Base-by-base conservation (phyloP, 2,888 invertebrate species). In the Sceliomorpha sp. region DNA sequence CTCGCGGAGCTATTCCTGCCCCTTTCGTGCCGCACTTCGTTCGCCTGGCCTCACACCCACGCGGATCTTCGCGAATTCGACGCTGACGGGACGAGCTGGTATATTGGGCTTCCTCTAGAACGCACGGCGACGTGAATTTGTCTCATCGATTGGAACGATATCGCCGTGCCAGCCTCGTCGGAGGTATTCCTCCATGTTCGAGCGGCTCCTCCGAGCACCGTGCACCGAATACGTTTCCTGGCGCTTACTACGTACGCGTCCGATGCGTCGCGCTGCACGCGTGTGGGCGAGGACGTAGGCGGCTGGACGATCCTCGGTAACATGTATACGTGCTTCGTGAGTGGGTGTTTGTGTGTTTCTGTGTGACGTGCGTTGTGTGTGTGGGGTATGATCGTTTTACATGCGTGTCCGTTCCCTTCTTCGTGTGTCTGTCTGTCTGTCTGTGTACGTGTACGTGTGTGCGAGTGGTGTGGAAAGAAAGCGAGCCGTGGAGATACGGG, bases 401-500 rank as follows among this genome's bases (percentile, higher is more conserved):
- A 26, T n/a, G n/a, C n/a, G n/a, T n/a, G n/a, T n/a, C n/a, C n/a
- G n/a, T n/a, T n/a, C n/a, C n/a, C n/a, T n/a, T 26, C 4, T 26
- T 26, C 7, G 26, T 26, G 7, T 26, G 26, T 26, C 5, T 26
- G 5, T 4, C 26, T 31, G 31, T 31, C 5, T 7, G 3, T 31
- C 9, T 12, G 34, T 34, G 34, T 2, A 34, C 10, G 34, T 10
- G 6, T 34, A 13, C 6, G 34, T 34, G 12, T n/a, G n/a, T n/a
- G n/a, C n/a, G n/a, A n/a, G n/a, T n/a, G n/a, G n/a, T n/a, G n/a
- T n/a, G 8, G 12, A 13, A n/a, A 31, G n/a, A 37, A 31, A 31
- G 14, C 24, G 6, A 9, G 32, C 27, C 63, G 53, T 62, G 40
- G 47, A 32, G 63, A 27, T 12, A 39, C 55, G 7, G 14, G 40